Conservation (phyloP, 2,888 invertebrate species). For the Acheta domesticus region DNA sequence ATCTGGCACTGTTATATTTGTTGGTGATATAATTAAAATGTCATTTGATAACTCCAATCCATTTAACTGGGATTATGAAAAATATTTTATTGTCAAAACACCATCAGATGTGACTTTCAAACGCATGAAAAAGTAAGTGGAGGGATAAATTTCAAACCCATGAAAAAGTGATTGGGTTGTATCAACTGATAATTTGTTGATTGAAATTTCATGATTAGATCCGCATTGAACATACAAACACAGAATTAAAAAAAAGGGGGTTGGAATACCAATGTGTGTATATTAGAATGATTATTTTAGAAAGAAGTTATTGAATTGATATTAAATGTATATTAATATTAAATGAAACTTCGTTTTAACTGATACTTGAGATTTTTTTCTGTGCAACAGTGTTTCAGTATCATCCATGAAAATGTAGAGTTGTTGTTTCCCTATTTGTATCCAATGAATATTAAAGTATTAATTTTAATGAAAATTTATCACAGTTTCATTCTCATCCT, state of each 20-base stretch:
- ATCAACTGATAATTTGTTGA: not conserved
- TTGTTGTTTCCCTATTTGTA: too few species aligned
- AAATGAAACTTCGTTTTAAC: too few species aligned
- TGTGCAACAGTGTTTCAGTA: too few species aligned
- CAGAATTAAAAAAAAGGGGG: too few species aligned
- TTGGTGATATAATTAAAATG: not conserved
- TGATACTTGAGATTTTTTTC: too few species aligned
- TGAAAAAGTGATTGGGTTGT: not conserved
- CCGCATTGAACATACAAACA: too few species aligned
- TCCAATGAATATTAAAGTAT: too few species aligned
- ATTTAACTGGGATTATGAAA: not conserved
- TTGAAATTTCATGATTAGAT: not conserved
- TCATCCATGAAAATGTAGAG: too few species aligned
- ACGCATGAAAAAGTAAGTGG: slow-evolving; percentile 5
- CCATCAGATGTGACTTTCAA: not conserved
- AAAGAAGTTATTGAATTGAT: not conserved
- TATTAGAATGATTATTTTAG: not conserved
- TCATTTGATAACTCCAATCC: not conserved
- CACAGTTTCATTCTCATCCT: too few species aligned
- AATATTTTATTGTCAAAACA: not conserved
- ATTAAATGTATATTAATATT: too few species aligned
- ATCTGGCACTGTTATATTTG: not conserved
- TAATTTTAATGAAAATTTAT: too few species aligned
- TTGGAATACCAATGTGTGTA: too few species aligned
- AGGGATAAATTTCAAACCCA: not conserved